Evolutionary conservation across 2,797 vertebrate genomes (phyloP), one percentile per base, ranked within the genome.

Genomic region (Clarias fuscus): DNA sequence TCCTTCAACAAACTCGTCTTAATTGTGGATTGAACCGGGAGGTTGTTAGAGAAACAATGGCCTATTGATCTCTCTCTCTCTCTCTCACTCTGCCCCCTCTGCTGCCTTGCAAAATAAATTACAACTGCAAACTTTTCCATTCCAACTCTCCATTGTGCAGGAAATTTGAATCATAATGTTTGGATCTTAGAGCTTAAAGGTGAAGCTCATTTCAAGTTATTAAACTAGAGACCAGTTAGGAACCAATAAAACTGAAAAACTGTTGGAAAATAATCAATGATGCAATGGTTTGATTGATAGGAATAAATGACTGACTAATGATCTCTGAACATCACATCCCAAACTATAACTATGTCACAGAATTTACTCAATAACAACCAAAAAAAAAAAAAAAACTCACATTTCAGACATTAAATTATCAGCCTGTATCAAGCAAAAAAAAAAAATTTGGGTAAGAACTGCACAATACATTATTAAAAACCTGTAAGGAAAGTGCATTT

Each of bases 11-110:
- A 75, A 75, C 73, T 15, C 11, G 27, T 24, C 1, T 61, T 40
- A 75, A 75, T 58, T 76, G 30, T 33, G 24, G 33, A 59, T 15
- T 61, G 53, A 62, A 79, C 61, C 58, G 27, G 62, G 78, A 53
- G 71, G 62, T 15, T 61, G 33, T 61, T 33, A 53, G 81, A 77
- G n/a, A 81, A 86, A 86, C 85, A 86, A 86, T 83, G 33, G 81
- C 15, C 33, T 70, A 77, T 83, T 86, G 72, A 86, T 58, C 30
- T 18, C n/a, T 73, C 61, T 56, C 40, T 48, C 72, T n/a, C 20
- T 56, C 48, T 43, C 37, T 71, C 17, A 20, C 30, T 20, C 3
- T 79, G 20, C 13, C 1, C 77, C 77, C 58, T 62, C 58, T 79
- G 18, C 30, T 61, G 77, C 18, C 77, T 53, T 4, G 5, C 33